Evolutionary conservation across 2,888 invertebrate species (phyloP).

Genomic region (Seladonia tumulorum): DNA sequence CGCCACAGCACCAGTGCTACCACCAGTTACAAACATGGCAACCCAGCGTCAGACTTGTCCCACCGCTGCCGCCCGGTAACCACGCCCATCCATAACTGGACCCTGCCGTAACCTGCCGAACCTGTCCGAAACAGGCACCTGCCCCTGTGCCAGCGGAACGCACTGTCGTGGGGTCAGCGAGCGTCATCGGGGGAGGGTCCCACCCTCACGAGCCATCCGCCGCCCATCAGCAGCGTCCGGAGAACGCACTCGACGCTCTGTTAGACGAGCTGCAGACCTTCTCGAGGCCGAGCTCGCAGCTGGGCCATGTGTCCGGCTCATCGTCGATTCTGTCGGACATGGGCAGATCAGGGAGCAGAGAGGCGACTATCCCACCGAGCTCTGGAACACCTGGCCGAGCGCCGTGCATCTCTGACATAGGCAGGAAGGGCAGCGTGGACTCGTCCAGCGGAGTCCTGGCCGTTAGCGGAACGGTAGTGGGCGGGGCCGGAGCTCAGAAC

Average conservation of each 20-base stretch:
- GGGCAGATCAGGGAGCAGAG: constrained; percentile 85
- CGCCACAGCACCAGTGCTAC: not conserved
- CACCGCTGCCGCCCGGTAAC: not conserved
- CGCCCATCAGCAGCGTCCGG: constrained; percentile 89
- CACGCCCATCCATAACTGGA: not conserved
- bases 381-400: constrained; percentile 59
- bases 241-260: constrained; percentile 99
- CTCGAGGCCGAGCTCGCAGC: constrained; percentile 88
- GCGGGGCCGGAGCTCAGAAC: constrained; percentile 32
- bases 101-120: constrained; percentile 30
- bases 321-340: constrained; percentile 81
- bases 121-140: constrained; percentile 82
- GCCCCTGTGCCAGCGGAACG: constrained; percentile 87
- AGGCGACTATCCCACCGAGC: constrained; percentile 54
- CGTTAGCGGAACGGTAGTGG: constrained; percentile 79
- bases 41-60: constrained; percentile 7
- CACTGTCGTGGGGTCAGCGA: constrained; percentile 87
- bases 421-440: constrained; percentile 86
- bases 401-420: constrained; percentile 85
- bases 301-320: constrained; percentile 72
- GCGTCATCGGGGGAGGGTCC: constrained; percentile 87
- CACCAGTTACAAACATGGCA: not conserved
- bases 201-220: constrained; percentile 86
- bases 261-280: constrained; percentile 97
- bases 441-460: constrained; percentile 81